Evolutionary conservation across 2,888 invertebrate genomes (phyloP), one percentile per base, ranked within the genome.

Genomic region (Sipha maydis): DNA sequence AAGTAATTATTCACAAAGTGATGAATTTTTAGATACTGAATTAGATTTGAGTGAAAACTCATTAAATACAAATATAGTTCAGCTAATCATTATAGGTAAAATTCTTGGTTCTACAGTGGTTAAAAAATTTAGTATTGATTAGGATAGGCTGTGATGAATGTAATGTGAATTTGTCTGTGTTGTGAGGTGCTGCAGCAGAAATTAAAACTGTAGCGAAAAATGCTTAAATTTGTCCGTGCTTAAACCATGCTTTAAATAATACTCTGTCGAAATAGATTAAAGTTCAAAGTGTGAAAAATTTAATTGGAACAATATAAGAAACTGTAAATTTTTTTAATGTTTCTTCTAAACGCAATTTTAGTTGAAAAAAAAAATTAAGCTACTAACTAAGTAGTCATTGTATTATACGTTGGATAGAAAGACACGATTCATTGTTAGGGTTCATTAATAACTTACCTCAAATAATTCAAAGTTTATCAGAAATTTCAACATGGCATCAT

Each of bases 221-320:
- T 83, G 89, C 90, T n/a, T 28, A 89, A 21, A 61, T 73, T 31
- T 89, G 61, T 61, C 90, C 89, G 8, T 90, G 90, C 77, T 88
- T 56, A 73, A 90, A 88, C 67, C 89, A 90, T 89, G 78, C 89
- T 17, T 76, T 90, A 9, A 90, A 90, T 82, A 78, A 89, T n/a
- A 77, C 88, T 34, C 21, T 90, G n/a, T 89, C 89, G 17, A 85
- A 89, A 78, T 41, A 3, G 41, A 41, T 41, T 9, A 41, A 41
- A 41, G 9, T 41, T 11, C 11, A 41, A 41, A 41, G 41, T 41
- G 3, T 41, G 41, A 11, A 8, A 34, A 41, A 41, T 41, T 41
- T 8, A 41, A 41, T 41, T 41, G 41, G 41, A 41, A 41, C 41
- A 41, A 41, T 41, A 41, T 8, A 41, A 41, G 41, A 41, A 7